Conservation (phyloP, 2,113 vertebrate species). For the Coreoperca whiteheadi region DNA sequence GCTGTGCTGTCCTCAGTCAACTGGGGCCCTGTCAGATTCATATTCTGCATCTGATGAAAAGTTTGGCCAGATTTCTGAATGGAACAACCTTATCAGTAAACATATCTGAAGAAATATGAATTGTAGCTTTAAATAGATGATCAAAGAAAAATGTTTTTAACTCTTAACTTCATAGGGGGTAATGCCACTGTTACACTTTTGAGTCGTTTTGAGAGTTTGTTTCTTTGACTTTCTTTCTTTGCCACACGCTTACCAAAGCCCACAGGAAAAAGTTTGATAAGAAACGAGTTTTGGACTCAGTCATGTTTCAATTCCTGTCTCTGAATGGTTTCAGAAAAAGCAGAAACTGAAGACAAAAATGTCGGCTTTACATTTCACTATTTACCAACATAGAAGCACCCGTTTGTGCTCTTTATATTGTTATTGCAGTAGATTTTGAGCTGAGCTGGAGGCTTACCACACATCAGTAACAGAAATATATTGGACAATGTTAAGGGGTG, state of each 20-base stretch:
- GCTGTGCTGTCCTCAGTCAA: not conserved
- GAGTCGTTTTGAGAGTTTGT: not conserved
- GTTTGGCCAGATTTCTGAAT: not conserved
- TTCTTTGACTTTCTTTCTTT: not conserved
- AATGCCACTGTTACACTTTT: not conserved
- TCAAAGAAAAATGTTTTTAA: not conserved
- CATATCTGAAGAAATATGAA: conserved; percentile 15
- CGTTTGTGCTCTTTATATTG: not conserved
- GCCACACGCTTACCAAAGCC: not conserved
- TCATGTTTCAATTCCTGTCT: not conserved
- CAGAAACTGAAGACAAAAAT: not conserved
- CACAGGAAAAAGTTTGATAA: not conserved
- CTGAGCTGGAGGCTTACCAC: not conserved
- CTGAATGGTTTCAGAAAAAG: not conserved
- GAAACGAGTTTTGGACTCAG: not conserved
- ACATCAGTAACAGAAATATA: not conserved
- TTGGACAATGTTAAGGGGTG: not conserved
- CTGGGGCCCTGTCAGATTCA: not conserved
- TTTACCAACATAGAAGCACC: not conserved
- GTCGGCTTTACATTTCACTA: not conserved
- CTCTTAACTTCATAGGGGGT: not conserved
- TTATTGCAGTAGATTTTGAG: not conserved
- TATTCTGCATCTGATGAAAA: conserved; percentile 9
- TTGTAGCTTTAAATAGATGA: not conserved
- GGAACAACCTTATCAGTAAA: conserved; percentile 26